Evolutionary conservation across 2,113 vertebrate genomes (phyloP).

Genomic region (Aphelocoma coerulescens): DNA sequence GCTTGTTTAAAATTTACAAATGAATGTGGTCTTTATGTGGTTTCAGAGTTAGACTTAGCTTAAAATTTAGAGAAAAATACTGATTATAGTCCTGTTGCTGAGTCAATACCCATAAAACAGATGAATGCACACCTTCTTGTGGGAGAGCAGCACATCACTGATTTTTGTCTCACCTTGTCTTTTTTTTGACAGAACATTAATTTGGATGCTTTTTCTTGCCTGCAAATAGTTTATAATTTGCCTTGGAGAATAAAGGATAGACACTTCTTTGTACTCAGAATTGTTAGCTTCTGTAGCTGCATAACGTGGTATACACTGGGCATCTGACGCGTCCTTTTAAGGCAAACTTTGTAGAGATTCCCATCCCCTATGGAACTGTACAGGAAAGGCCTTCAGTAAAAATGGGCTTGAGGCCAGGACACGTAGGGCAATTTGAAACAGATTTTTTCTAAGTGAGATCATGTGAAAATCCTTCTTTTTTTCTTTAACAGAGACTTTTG

Average conservation of each 20-base stretch:
- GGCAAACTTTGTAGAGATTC: slow-evolving; percentile 60
- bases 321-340: slow-evolving; percentile 57
- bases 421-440: slow-evolving; percentile 61
- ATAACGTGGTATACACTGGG: neutral
- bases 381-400: slow-evolving; percentile 64
- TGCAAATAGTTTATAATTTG: neutral
- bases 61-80: neutral
- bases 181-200: neutral
- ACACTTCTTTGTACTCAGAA: neutral
- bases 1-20: neutral
- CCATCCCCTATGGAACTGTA: slow-evolving; percentile 13
- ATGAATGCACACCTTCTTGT: neutral
- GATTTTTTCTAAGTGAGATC: slow-evolving; percentile 68
- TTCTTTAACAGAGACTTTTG: slow-evolving; percentile 4
- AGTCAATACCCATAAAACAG: neutral
- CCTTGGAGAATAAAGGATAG: neutral
- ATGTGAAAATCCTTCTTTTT: slow-evolving; percentile 64
- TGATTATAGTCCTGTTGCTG: neutral
- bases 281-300: slow-evolving; percentile 27
- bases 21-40: neutral
- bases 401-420: slow-evolving; percentile 45
- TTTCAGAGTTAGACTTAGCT: neutral
- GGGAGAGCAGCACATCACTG: neutral
- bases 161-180: neutral
- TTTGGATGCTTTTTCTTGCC: neutral